Evolutionary conservation across 2,113 vertebrate genomes (phyloP), one percentile per base, ranked within the genome.

Genomic region (Vombatus ursinus): DNA sequence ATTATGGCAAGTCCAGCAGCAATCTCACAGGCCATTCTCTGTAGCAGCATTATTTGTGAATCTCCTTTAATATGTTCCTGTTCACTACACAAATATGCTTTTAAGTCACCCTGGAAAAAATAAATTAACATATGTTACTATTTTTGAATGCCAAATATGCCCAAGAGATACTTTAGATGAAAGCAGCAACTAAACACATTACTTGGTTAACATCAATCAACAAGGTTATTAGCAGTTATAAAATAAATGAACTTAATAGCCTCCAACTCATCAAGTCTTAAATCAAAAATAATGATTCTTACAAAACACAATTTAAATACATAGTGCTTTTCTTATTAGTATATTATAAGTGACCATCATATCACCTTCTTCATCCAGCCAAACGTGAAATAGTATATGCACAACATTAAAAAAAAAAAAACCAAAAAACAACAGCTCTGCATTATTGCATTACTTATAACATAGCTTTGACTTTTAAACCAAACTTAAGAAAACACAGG

Each of bases 1-100:
- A 99, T 99, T 37, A 99, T 99, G n/a, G 99, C 99, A 54, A 99
- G 98, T 48, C 99, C 99, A 0, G 99, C 99, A 0, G 99, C 99
- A 2, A 99, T 99, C 98, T 99, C 99, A 0, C 99, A 99, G 0
- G 99, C 99, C 99, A 99, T 99, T 96, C 99, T 99, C 99, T 99
- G 99, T 11, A 99, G 98, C 97, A 99, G 98, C 98, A 99, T 99
- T 93, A 99, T 98, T 98, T 99, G 99, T 14, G 99, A 98, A 0
- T 99, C 99, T 91, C 99, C 98, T 95, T 99, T 98, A 25, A 99
- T 89, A 96, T 98, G 99, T 51, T 99, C 99, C 94, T 99, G 99
- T 98, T 99, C 99, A 90, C 98, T 98, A 96, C 99, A 98, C 92
- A 99, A 98, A 0, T 99, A 99, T 25, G 99, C 99, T 96, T 99